Conservation (phyloP, 2,888 invertebrate genomes). For the Agrenia bidenticulata region DNA sequence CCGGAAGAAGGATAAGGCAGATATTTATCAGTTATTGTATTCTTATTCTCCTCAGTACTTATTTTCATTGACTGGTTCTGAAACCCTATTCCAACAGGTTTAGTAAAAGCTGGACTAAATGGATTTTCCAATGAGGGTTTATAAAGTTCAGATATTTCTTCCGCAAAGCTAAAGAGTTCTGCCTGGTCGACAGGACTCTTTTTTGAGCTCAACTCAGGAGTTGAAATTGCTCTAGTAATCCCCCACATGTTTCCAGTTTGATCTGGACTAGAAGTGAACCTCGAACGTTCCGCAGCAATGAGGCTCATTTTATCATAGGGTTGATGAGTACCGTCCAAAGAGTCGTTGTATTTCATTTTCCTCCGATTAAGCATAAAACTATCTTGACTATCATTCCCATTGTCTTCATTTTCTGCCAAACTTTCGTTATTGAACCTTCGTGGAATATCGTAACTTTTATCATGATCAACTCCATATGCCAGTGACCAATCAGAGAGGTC, state of each 20-base stretch:
- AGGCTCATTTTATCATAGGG: not conserved
- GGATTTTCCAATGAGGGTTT: not conserved
- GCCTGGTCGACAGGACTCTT: not conserved
- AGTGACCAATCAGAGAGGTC: not conserved
- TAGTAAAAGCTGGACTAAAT: not conserved
- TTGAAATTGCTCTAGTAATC: not conserved
- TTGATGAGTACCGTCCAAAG: not conserved
- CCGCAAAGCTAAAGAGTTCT: not conserved
- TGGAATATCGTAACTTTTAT: too few species aligned
- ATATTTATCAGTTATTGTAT: not conserved
- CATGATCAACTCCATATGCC: too few species aligned
- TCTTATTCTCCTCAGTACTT: not conserved
- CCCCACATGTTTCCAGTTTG: not conserved
- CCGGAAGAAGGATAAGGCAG: not conserved
- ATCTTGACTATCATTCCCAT: not conserved
- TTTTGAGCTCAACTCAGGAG: not conserved
- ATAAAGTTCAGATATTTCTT: constrained; percentile 1
- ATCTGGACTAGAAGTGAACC: not conserved
- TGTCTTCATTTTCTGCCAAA: not conserved
- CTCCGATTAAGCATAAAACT: not conserved
- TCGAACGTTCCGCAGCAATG: not conserved
- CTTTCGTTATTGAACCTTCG: not conserved
- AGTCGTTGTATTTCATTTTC: not conserved
- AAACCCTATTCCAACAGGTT: not conserved
- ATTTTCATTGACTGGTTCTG: not conserved